Conservation (phyloP, 2,888 invertebrate species). For the Mactromeris polynyma region DNA sequence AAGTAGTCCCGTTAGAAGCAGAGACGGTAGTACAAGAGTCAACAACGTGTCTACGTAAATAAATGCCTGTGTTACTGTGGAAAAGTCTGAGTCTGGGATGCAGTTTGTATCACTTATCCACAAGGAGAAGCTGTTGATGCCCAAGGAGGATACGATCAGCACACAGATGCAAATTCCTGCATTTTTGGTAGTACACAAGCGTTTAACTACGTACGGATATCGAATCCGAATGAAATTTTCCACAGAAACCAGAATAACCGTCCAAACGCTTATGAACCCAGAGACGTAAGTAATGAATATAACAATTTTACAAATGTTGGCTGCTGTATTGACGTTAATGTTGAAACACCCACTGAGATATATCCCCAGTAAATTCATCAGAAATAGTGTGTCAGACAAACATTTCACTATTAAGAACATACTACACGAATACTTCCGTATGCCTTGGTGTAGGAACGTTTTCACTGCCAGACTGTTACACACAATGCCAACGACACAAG, state of each 20-base stretch:
- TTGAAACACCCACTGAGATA: constrained; percentile 75
- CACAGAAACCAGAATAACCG: constrained; percentile 54
- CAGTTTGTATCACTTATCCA: constrained; percentile 68
- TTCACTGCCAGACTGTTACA: constrained; percentile 92
- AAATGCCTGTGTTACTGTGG: constrained; percentile 56
- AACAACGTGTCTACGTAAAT: constrained; percentile 68
- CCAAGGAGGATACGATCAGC: constrained; percentile 53
- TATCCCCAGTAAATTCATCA: constrained; percentile 90
- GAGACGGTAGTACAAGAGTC: constrained; percentile 71
- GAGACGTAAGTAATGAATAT: constrained; percentile 58
- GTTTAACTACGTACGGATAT: constrained; percentile 90
- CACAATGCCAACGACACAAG: constrained; percentile 91
- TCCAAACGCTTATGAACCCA: constrained; percentile 60
- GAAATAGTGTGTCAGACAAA: constrained; percentile 92
- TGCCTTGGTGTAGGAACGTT: constrained; percentile 92
- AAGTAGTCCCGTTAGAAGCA: constrained; percentile 64
- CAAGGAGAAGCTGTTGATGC: constrained; percentile 70
- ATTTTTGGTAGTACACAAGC: constrained; percentile 73
- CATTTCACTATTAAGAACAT: constrained; percentile 93
- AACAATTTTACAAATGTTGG: constrained; percentile 52
- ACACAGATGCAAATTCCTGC: constrained; percentile 66
- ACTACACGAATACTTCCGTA: constrained; percentile 92
- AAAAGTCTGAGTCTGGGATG: constrained; percentile 35
- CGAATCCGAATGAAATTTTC: constrained; percentile 89
- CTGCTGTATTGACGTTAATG: constrained; percentile 34